Percentiles rank a stretch among this genome's conserved stretches.
These are phyloP conservation scores for Phyllopteryx taeniolatus DNA, from an alignment of 2,113 vertebrate genomes.

Conservation along the genomic window DNA sequence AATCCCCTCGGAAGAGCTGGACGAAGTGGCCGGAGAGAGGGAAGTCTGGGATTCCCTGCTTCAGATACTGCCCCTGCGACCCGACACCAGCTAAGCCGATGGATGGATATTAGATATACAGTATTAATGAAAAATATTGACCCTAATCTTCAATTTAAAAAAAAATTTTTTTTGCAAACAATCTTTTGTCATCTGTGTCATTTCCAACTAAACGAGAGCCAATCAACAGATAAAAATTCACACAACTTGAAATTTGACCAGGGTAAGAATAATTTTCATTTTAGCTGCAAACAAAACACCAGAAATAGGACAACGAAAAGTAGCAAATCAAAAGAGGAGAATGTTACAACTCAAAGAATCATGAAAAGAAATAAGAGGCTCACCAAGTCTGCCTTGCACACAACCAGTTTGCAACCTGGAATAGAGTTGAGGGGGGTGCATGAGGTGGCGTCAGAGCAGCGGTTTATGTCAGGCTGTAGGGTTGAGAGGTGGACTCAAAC, in stretches of 20 bases:
- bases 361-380: neutral
- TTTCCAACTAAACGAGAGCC: neutral
- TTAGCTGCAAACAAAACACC: neutral
- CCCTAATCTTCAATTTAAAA: neutral
- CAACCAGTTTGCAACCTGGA: constrained; percentile 3
- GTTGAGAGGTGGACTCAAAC: constrained; percentile 19
- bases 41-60: neutral
- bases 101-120: neutral
- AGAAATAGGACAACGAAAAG: too few relatives aligned
- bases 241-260: neutral
- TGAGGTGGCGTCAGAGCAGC: constrained; percentile 6
- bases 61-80: too few relatives aligned
- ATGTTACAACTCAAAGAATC: neutral
- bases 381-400: neutral
- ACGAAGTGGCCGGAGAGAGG: too few relatives aligned
- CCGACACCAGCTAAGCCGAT: neutral
- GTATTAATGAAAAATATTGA: neutral
- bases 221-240: neutral
- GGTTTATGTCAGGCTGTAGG: constrained; percentile 22
- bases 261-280: neutral
- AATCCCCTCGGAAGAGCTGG: neutral
- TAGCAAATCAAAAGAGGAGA: neutral
- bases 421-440: constrained; percentile 11
- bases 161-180: neutral
- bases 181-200: neutral